Conservation (phyloP, 2,797 vertebrate species). For the Eidolon dupreanum region DNA sequence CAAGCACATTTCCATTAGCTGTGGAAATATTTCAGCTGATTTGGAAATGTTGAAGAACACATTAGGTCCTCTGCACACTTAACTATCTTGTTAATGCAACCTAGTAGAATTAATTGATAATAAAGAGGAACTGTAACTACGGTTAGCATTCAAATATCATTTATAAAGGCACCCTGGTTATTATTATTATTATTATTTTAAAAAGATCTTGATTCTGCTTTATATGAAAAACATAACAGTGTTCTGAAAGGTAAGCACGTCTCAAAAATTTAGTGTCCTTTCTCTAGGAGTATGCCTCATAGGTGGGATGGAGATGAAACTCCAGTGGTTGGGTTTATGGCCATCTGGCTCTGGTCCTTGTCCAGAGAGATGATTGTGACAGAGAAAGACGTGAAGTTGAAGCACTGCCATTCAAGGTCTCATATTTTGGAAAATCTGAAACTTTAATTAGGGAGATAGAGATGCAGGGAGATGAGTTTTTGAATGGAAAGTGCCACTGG, state of each 20-base stretch:
- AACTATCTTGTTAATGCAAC: conserved; percentile 7
- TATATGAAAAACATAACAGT: not conserved
- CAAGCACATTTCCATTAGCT: conserved; percentile 27
- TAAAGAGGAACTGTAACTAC: not conserved
- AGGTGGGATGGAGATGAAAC: not conserved
- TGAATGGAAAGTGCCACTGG: not conserved
- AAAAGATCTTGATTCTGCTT: not conserved
- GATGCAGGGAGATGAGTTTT: not conserved
- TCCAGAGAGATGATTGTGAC: not conserved
- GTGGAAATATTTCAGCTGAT: conserved; percentile 15
- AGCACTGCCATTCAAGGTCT: not conserved
- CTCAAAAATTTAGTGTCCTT: not conserved
- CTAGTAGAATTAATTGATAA: not conserved
- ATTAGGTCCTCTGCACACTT: not conserved
- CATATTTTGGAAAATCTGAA: not conserved
- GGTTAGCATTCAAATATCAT: not conserved
- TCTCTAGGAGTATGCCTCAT: not conserved
- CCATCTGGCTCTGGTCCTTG: not conserved
- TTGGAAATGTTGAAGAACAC: conserved; percentile 45
- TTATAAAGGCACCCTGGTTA: not conserved
- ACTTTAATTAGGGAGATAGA: not conserved
- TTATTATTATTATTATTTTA: not conserved
- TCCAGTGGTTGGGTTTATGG: not conserved
- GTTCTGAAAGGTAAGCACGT: not conserved
- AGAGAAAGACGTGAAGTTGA: not conserved